Base-by-base conservation (phyloP, 30 jellyfish, hydroid and myxozoan genomes). In the Haliclystus octoradiatus region DNA sequence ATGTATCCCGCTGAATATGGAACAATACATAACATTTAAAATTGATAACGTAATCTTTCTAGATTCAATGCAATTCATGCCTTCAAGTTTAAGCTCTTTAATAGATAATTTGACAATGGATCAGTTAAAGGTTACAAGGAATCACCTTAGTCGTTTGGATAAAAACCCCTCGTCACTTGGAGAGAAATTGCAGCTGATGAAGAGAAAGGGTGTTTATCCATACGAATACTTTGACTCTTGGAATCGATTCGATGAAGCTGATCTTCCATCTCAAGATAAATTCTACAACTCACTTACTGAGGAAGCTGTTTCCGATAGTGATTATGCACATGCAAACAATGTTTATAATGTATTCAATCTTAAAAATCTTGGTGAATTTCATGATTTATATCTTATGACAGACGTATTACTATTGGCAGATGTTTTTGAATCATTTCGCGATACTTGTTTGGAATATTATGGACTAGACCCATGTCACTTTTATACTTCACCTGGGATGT, bases 131-230 rank as follows among this genome's bases (percentile, higher is more conserved):
- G 31, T 31, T 5, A 26, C 30, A 12, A 12, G 57, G 9, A 40
- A 19, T 40, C 19, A 5, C 19, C 14, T 40, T 40, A 9, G 57
- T 5, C 57, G 19, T 19, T 9, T 9, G 14, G n/a, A n/a, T n/a
- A n/a, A n/a, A n/a, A 40, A 19, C 19, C 57, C 9, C 57, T 9
- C 9, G 14, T 9, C 57, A 40, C 9, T 40, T 19, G 57, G 19
- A 19, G 19, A 19, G 19, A 19, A 40, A 19, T 5, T 40, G 57
- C 19, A 9, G 19, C 19, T 81, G 25, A 13, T 81, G 77, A 19
- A 30, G 25, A 27, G 94, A 33, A 81, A 81, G 57, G 92, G 91
- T 1, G 84, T 81, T 9, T 81, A 81, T 67, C 94, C 91, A 0
- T 81, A 74, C 34, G 94, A 81, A 14, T 81, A 33, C 33, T 62